These are phyloP conservation scores for Synergus gifuensis DNA, from an alignment of 2,888 invertebrate species.

Conservation along the genomic window DNA sequence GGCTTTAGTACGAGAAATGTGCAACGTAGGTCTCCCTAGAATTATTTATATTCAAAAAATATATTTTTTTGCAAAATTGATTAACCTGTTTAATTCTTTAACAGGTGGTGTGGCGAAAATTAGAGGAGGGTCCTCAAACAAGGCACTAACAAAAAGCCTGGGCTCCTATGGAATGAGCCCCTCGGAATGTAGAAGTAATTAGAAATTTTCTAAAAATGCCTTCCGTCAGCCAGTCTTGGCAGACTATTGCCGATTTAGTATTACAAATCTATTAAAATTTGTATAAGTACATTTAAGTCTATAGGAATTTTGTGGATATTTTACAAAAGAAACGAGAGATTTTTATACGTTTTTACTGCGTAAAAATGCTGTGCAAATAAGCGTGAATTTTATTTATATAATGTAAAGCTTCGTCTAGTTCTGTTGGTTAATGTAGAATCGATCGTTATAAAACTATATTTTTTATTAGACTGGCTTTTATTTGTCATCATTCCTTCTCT, in stretches of 20 bases:
- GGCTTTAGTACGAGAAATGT: constrained; percentile 96
- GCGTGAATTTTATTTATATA: constrained; percentile 63
- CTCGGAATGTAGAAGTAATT: constrained; percentile 41
- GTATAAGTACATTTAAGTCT: constrained; percentile 7
- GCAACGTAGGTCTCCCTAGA: constrained; percentile 83
- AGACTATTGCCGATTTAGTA: constrained; percentile 24
- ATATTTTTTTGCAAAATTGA: background rate
- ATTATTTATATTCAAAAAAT: background rate
- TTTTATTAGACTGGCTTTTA: constrained; percentile 61
- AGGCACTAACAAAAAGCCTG: constrained; percentile 68
- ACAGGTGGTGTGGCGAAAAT: constrained; percentile 93
- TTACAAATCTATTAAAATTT: constrained; percentile 37
- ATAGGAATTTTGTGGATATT: constrained; percentile 2
- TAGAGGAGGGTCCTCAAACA: constrained; percentile 89
- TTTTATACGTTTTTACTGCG: constrained; percentile 49
- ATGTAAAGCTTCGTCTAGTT: constrained; percentile 59
- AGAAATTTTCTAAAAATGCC: constrained; percentile 17
- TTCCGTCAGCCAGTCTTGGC: background rate
- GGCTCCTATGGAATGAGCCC: constrained; percentile 42
- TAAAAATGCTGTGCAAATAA: constrained; percentile 54
- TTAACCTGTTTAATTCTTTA: constrained; percentile 59
- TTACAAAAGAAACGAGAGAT: constrained; percentile 44
- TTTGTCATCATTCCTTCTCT: constrained; percentile 44
- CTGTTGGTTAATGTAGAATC: constrained; percentile 61
- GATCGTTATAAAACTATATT: constrained; percentile 71